These are phyloP conservation scores for Troides oblongomaculatus DNA, from an alignment of 2,888 invertebrate genomes.

Conservation along the genomic window DNA sequence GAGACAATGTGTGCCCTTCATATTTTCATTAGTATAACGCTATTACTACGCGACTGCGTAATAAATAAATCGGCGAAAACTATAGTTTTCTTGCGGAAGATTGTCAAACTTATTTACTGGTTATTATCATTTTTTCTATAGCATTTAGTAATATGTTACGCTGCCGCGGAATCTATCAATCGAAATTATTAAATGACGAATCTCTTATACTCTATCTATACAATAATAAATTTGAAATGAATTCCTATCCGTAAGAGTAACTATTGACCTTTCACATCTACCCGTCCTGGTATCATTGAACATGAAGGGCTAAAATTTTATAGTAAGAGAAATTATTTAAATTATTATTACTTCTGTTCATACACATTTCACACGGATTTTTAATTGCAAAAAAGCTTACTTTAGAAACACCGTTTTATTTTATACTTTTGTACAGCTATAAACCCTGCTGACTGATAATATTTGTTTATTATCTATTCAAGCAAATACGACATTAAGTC, in stretches of 20 bases:
- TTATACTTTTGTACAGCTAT: too few relatives aligned
- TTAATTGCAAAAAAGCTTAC: too few relatives aligned
- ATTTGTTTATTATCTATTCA: too few relatives aligned
- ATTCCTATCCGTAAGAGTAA: background rate
- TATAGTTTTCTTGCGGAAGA: background rate
- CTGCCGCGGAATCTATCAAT: background rate
- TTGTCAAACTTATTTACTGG: background rate
- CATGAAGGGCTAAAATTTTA: background rate
- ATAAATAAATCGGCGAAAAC: background rate
- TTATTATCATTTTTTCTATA: background rate
- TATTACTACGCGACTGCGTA: background rate
- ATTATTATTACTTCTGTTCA: too few relatives aligned
- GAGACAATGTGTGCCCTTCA: constrained; percentile 7
- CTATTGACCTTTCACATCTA: background rate
- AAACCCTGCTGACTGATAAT: too few relatives aligned
- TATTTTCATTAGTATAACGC: background rate
- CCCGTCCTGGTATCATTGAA: background rate
- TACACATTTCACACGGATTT: too few relatives aligned
- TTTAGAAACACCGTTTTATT: too few relatives aligned
- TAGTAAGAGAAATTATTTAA: background rate
- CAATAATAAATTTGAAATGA: background rate
- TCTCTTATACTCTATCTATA: background rate
- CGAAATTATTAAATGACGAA: background rate
- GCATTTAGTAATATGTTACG: background rate
- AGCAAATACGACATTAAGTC: too few relatives aligned